Evolutionary conservation across 2,888 invertebrate genomes (phyloP).

Genomic region (Hanleya hanleyi): DNA sequence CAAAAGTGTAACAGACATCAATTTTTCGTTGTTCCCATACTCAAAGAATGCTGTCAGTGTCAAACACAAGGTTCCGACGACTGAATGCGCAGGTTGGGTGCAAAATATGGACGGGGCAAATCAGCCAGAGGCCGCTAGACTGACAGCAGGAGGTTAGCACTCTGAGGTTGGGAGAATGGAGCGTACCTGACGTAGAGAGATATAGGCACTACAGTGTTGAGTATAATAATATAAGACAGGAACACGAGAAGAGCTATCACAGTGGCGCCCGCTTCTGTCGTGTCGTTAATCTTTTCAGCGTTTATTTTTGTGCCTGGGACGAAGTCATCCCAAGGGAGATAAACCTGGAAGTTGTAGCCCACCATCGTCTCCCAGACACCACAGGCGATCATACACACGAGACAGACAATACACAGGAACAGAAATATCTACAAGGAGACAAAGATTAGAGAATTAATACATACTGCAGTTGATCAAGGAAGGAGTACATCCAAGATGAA

Average conservation of each 20-base stretch:
- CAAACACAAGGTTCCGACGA: no score
- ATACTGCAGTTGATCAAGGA: no score
- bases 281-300: constrained; percentile 35
- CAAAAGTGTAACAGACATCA: no score
- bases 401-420: constrained; percentile 97
- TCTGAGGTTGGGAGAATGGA: no score
- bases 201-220: constrained; percentile 99
- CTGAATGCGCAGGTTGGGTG: no score
- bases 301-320: constrained; percentile 79
- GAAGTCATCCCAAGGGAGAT: constrained; percentile 95
- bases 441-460: constrained; percentile 40
- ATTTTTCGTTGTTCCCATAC: no score
- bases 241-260: constrained; percentile 97
- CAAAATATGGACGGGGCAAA: no score
- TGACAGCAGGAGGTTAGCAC: no score
- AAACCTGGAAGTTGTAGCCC: constrained; percentile 77
- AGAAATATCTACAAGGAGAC: constrained; percentile 96
- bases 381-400: constrained; percentile 97
- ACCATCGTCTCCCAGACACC: constrained; percentile 98
- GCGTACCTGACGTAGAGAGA: constrained; percentile 95
- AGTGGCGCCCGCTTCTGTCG: constrained; percentile 73
- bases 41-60: no score
- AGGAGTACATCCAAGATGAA: no score
- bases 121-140: no score
- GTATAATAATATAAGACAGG: constrained; percentile 99